Percentiles rank a stretch among this genome's conserved stretches.
Evolutionary conservation across 1,140 invertebrate species (phyloP).

Genomic region (Venturia canescens): DNA sequence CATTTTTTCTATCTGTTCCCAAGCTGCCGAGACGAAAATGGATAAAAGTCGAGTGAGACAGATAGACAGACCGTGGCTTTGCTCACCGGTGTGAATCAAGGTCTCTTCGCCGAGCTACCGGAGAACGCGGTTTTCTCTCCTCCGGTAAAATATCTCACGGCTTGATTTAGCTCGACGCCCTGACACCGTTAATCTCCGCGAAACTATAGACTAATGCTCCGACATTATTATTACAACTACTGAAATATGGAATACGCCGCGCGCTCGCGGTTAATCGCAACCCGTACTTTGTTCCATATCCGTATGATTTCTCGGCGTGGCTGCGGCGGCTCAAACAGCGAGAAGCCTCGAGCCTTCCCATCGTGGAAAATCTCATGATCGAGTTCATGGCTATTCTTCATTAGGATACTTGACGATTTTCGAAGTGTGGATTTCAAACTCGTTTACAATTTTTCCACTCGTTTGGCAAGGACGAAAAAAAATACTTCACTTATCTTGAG

Average conservation of each 20-base stretch:
- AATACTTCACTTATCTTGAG: no score
- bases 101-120: constrained; percentile 16
- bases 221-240: constrained; percentile 54
- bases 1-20: no score
- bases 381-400: no score
- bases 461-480: no score
- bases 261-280: background rate
- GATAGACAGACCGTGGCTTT: background rate
- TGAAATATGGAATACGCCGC: constrained; percentile 52
- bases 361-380: no score
- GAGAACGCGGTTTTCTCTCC: constrained; percentile 25
- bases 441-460: no score
- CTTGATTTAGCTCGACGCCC: constrained; percentile 46
- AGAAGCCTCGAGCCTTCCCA: no score
- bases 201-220: constrained; percentile 53
- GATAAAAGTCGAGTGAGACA: background rate
- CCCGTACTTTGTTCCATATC: background rate
- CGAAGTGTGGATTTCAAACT: no score
- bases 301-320: background rate
- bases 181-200: constrained; percentile 47
- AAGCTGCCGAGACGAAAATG: background rate
- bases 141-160: background rate
- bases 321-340: no score
- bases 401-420: no score
- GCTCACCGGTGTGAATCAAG: constrained; percentile 32